Percentiles rank a stretch among this genome's conserved stretches.
Evolutionary conservation across 2,113 vertebrate genomes (phyloP).

Genomic region (Oostethus manadensis): DNA sequence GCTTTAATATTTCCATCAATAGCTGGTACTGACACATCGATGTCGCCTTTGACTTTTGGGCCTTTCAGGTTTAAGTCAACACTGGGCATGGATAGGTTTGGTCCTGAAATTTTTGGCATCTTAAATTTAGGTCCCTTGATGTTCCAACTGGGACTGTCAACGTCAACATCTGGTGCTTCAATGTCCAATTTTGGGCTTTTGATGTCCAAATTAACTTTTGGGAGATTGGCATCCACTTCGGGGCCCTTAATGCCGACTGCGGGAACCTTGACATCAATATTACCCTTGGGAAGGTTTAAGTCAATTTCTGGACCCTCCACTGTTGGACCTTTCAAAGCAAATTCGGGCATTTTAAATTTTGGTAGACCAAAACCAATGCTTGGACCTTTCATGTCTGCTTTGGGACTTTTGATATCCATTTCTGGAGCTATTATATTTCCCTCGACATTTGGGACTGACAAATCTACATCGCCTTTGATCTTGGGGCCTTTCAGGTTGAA

Average conservation of each 20-base stretch:
- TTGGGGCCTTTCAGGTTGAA: no score
- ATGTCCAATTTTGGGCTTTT: slow-evolving; percentile 11
- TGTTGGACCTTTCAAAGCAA: not conserved
- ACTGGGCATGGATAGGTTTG: not conserved
- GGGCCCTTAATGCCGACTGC: not conserved
- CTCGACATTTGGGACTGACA: no score
- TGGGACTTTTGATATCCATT: no score
- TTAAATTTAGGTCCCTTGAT: slow-evolving; percentile 7
- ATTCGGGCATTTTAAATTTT: no score
- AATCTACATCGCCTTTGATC: no score
- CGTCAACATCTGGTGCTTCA: not conserved
- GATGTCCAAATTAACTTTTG: not conserved
- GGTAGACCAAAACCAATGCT: no score
- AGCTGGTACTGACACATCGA: slow-evolving; percentile 57
- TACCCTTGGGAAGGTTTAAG: no score
- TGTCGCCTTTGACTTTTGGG: slow-evolving; percentile 17
- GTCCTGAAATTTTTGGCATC: slow-evolving; percentile 1
- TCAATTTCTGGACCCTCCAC: not conserved
- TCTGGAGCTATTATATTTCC: no score
- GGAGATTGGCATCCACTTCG: not conserved
- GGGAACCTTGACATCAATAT: not conserved
- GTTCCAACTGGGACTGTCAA: not conserved
- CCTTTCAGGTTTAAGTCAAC: slow-evolving; percentile 6
- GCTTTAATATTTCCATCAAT: slow-evolving; percentile 16
- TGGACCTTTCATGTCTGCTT: no score